Conservation (phyloP, 2,888 invertebrate species). For the Hesperia comma region DNA sequence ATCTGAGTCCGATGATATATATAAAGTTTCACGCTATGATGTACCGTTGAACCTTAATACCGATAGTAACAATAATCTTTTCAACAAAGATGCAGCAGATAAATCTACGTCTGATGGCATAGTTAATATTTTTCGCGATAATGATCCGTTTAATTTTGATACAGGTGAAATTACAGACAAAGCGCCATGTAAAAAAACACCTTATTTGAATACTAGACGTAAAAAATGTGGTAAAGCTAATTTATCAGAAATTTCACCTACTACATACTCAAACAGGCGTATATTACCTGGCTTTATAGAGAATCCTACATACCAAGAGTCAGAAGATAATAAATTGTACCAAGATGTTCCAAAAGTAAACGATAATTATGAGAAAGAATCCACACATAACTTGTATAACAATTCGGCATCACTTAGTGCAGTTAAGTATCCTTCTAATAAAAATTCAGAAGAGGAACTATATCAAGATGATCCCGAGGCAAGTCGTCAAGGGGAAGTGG, state of each 20-base stretch:
- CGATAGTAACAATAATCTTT: neutral
- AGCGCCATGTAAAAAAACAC: neutral
- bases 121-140: neutral
- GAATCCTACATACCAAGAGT: neutral
- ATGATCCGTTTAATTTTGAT: neutral
- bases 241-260: neutral
- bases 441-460: neutral
- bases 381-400: neutral
- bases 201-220: neutral
- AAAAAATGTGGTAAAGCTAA: neutral
- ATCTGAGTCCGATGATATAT: neutral
- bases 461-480: neutral
- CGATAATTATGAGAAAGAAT: neutral
- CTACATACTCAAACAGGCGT: slow-evolving; percentile 11
- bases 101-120: neutral
- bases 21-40: neutral
- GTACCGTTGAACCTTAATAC: neutral
- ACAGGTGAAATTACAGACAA: neutral
- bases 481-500: neutral
- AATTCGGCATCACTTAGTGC: neutral
- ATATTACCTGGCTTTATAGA: slow-evolving; percentile 22
- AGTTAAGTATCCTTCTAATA: neutral
- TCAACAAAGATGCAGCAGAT: neutral
- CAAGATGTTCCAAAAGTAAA: neutral
- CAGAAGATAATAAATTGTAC: slow-evolving; percentile 13